phyloP scores from a whole-genome alignment of 2,888 invertebrate species.

The Dorcus hopei region DNA sequence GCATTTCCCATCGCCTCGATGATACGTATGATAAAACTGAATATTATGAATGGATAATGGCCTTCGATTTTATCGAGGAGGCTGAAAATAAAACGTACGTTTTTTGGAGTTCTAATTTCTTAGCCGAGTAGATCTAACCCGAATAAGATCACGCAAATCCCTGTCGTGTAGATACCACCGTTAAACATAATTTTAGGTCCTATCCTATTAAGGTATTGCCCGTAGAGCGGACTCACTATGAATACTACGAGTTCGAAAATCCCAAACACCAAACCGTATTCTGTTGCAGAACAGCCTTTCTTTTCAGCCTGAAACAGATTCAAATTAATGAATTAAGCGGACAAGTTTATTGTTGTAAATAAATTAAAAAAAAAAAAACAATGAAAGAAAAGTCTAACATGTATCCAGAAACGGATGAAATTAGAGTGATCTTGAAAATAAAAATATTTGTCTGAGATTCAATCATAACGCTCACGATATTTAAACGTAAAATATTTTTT shows the following conservation, averaged over 20 bases:
- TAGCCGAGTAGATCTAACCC: constrained; percentile 54
- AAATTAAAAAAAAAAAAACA: neutral
- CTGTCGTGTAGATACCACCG: constrained; percentile 78
- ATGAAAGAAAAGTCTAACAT: too few relatives aligned
- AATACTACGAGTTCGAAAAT: constrained; percentile 82
- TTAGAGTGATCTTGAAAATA: too few relatives aligned
- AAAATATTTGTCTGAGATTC: too few relatives aligned
- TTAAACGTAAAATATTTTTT: too few relatives aligned
- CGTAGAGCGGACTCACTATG: constrained; percentile 77
- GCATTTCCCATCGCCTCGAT: constrained; percentile 84
- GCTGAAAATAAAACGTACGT: constrained; percentile 46
- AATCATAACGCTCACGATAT: too few relatives aligned
- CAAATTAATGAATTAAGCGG: too few relatives aligned
- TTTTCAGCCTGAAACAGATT: constrained; percentile 65
- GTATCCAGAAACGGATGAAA: too few relatives aligned
- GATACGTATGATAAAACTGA: constrained; percentile 77
- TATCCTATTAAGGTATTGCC: constrained; percentile 71
- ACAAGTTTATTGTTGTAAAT: too few relatives aligned
- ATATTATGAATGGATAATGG: constrained; percentile 68
- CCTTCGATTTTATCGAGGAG: constrained; percentile 68
- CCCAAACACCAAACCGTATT: constrained; percentile 85
- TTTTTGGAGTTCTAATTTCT: neutral
- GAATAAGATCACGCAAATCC: constrained; percentile 78
- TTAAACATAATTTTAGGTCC: constrained; percentile 81
- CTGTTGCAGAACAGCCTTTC: constrained; percentile 76